Evolutionary conservation across 2,113 vertebrate genomes (phyloP).

Genomic region (Muscicapa adusta): DNA sequence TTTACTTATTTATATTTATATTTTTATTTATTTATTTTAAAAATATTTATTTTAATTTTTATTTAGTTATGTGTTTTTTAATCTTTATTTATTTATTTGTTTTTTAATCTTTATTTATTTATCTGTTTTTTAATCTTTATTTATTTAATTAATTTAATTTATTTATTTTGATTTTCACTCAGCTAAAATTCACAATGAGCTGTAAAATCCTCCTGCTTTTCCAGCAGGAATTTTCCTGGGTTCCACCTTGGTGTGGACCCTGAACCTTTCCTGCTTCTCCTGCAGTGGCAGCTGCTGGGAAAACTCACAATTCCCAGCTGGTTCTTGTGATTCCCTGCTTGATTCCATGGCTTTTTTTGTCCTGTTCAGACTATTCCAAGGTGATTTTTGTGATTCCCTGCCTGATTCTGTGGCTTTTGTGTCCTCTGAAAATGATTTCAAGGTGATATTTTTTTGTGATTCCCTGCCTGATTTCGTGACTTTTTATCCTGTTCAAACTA

Average conservation of each 20-base stretch:
- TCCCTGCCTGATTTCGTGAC: background rate
- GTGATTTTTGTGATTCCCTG: background rate
- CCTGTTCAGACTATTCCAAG: accelerated
- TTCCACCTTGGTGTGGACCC: accelerated
- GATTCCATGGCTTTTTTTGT: background rate
- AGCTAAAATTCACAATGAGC: accelerated
- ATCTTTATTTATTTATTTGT: too few species aligned
- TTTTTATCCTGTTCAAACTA: too few species aligned
- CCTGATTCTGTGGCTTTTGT: too few species aligned
- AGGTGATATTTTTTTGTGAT: background rate
- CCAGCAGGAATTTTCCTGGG: background rate
- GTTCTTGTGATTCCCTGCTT: background rate
- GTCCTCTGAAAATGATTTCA: too few species aligned
- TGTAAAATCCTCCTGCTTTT: background rate
- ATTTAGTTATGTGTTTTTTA: too few species aligned
- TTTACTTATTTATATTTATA: too few species aligned
- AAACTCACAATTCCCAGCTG: background rate
- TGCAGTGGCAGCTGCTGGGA: too few species aligned
- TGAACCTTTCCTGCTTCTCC: background rate
- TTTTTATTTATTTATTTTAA: too few species aligned
- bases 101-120: too few species aligned
- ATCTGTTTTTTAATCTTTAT: too few species aligned
- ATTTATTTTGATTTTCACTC: background rate
- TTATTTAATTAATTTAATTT: too few species aligned
- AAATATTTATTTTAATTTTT: too few species aligned